Evolutionary conservation across 1,140 invertebrate species (phyloP), one percentile per base, ranked within the genome.

Genomic region (Ostrea edulis): DNA sequence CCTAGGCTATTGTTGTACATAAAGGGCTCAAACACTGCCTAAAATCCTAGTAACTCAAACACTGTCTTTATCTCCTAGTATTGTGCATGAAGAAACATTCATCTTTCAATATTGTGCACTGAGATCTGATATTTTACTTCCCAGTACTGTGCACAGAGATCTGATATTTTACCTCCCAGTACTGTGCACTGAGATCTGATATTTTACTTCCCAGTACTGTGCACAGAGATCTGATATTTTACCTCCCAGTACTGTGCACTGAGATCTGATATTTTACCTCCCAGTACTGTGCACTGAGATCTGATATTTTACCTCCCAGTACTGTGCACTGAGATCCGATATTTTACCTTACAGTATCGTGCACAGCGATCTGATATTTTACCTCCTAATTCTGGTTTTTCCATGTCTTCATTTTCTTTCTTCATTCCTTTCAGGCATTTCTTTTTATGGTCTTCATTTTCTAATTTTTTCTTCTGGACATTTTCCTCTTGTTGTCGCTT

Each of bases 401-500:
- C 52, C 58, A 17, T 81, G 51, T 89, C 85, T 53, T 82, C 83
- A 68, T 90, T 35, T 22, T 22, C 68, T 85, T 65, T 89, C 51
- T 77, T 89, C 68, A 85, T 88, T 82, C 82, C 88, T 82, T 87
- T 96, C 9, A 97, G 90, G 25, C 96, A 96, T 93, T 96, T 96
- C 93, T 97, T 95, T 94, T 97, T 97, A 35, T 96, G 95, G 82
- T 96, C 96, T 92, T 97, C 96, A 88, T 97, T 97, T 68, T 95
- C 94, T 35, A 95, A 91, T 91, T 97, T 95, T 93, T 98, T 98
- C 11, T 96, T 96, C 88, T 96, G 96, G 8, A 96, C 96, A 94
- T 98, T 98, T 89, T 97, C 96, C 29, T 97, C 96, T 94, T 98
- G 97, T 90, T 96, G 95, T 89, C 96, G 96, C 90, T 96, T 97